Percentiles rank a stretch among this genome's conserved stretches.
phyloP scores from a whole-genome alignment of 2,797 vertebrate genomes.

The Falco columbarius region DNA sequence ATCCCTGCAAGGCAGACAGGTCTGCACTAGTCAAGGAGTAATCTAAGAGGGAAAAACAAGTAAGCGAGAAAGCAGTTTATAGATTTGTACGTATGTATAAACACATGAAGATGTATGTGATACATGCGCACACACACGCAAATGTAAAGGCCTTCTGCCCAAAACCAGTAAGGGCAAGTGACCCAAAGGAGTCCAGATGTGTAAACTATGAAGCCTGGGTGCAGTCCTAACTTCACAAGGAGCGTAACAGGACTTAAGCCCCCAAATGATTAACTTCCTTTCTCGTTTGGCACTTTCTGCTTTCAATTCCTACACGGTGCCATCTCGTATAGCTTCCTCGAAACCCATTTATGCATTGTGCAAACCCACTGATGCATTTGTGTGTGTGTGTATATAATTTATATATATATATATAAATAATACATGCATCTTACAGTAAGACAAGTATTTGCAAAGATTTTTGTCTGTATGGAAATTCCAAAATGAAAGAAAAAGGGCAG shows the following conservation, averaged over 20 bases:
- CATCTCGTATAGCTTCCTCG: not conserved
- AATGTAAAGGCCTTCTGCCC: not conserved
- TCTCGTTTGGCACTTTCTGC: not conserved
- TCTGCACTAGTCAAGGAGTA: conserved; percentile 97
- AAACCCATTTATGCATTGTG: not conserved
- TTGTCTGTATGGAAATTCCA: not conserved
- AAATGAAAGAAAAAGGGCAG: not conserved
- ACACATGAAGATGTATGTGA: not conserved
- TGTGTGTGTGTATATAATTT: too few species aligned
- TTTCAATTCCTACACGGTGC: not conserved
- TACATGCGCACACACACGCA: not conserved
- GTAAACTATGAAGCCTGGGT: not conserved
- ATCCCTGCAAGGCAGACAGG: conserved; percentile 95
- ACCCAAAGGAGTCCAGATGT: not conserved
- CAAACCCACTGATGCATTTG: too few species aligned
- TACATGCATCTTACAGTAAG: not conserved
- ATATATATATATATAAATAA: too few species aligned
- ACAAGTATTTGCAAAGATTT: not conserved
- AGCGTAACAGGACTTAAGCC: not conserved
- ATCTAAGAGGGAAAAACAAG: conserved; percentile 78
- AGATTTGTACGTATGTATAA: fast-evolving
- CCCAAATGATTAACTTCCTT: not conserved
- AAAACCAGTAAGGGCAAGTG: not conserved
- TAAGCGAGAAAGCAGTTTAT: not conserved
- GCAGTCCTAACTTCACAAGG: not conserved